Evolutionary conservation across 2,113 vertebrate genomes (phyloP).

Genomic region (Sardina pilchardus): DNA sequence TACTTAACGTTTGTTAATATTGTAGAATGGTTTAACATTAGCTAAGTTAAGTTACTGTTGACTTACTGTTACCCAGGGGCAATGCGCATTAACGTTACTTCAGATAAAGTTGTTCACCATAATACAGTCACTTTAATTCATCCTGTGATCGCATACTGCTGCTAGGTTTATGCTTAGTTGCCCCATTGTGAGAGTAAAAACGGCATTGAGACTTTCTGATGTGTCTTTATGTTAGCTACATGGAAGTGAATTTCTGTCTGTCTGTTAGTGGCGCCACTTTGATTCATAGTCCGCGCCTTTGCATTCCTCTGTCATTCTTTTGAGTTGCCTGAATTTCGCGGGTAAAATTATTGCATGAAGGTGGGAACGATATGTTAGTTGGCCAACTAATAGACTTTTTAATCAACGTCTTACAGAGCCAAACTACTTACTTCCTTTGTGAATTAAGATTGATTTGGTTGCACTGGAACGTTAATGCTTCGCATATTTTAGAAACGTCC

Average conservation of each 20-base stretch:
- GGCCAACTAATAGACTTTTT: background rate
- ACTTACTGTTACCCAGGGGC: background rate
- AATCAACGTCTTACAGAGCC: background rate
- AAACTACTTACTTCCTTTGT: background rate
- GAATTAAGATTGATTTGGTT: background rate
- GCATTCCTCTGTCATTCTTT: conserved; percentile 14
- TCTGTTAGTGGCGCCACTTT: conserved; percentile 11
- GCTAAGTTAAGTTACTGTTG: background rate
- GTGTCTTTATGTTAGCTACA: background rate
- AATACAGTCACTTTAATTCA: background rate
- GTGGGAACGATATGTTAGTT: background rate
- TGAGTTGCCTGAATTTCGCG: conserved; percentile 15
- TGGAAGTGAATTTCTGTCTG: background rate
- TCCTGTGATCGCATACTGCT: background rate
- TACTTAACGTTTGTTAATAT: background rate
- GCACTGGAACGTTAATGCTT: background rate
- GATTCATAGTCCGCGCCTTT: conserved; percentile 16
- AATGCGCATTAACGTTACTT: background rate
- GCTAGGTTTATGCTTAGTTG: too few species aligned
- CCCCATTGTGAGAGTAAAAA: background rate
- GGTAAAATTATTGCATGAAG: background rate
- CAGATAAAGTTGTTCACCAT: background rate
- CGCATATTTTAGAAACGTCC: too few species aligned
- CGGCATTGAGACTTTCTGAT: background rate
- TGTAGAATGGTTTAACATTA: background rate